A percentile compares a stretch with the other conserved stretches of the same genome.
Evolutionary conservation across 1,140 invertebrate species (phyloP).

Genomic region (Platorchestia sp.): DNA sequence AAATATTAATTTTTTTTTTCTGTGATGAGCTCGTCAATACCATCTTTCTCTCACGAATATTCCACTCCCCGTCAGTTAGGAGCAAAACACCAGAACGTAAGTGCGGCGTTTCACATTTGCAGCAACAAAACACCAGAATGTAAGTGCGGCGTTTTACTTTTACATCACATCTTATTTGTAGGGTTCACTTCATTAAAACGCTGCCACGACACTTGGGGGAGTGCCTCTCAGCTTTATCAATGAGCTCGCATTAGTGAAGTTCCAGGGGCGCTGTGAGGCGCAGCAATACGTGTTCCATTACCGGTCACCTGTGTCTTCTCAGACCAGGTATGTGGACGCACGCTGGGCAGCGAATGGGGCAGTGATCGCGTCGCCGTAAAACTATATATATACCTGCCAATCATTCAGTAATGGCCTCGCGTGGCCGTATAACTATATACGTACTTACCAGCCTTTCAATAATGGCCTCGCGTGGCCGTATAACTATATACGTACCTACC

Average conservation of each 20-base stretch:
- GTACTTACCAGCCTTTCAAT: not conserved
- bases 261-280: not conserved
- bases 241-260: not conserved
- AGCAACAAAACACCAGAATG: not conserved
- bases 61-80: not conserved
- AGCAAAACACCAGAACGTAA: not conserved
- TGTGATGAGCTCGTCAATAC: not conserved
- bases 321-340: not conserved
- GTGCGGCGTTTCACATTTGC: not conserved
- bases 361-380: not conserved
- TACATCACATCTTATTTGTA: not conserved
- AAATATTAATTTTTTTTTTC: not conserved
- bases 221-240: constrained; percentile 48
- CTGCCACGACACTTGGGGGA: not conserved
- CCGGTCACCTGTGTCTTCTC: not conserved
- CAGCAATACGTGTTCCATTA: constrained; percentile 30
- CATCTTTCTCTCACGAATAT: not conserved
- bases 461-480: no score
- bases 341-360: not conserved
- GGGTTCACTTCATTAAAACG: not conserved
- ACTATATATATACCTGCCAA: not conserved
- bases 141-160: not conserved
- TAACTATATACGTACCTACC: not conserved
- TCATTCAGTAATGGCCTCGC: not conserved
- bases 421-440: no score